These are phyloP conservation scores for Parascotia fuliginaria DNA, from an alignment of 2,888 invertebrate species.

Conservation along the genomic window DNA sequence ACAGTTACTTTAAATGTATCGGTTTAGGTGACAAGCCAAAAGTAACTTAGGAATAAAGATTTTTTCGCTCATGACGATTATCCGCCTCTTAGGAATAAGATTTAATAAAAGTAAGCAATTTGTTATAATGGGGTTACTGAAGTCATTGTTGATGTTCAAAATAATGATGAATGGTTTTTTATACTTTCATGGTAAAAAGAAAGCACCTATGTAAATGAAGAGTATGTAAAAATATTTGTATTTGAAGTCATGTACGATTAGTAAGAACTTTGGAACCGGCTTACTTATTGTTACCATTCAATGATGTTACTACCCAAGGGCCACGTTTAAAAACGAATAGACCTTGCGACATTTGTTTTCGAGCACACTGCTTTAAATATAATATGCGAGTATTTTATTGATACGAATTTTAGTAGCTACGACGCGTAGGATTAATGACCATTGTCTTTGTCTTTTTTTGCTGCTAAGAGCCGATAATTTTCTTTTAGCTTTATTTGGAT, in stretches of 20 bases:
- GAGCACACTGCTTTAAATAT: too few relatives aligned
- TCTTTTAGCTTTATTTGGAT: not conserved
- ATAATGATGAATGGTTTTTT: constrained; percentile 28
- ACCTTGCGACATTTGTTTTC: too few relatives aligned
- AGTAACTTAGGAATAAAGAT: constrained; percentile 41
- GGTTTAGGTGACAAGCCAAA: constrained; percentile 25
- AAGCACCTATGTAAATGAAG: constrained; percentile 22
- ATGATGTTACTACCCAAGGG: not conserved
- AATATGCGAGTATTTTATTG: too few relatives aligned
- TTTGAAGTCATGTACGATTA: constrained; percentile 32
- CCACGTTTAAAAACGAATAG: too few relatives aligned
- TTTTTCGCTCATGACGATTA: constrained; percentile 73
- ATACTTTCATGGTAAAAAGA: constrained; percentile 28
- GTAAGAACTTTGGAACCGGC: constrained; percentile 38
- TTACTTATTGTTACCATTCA: constrained; percentile 20
- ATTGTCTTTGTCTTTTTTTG: not conserved
- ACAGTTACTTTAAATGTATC: constrained; percentile 36
- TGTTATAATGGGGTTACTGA: constrained; percentile 37
- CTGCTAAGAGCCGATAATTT: not conserved
- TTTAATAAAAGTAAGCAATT: constrained; percentile 59
- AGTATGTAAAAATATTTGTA: constrained; percentile 25
- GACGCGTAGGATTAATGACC: not conserved
- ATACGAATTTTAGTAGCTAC: not conserved
- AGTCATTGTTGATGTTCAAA: constrained; percentile 37
- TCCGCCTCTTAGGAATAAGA: constrained; percentile 79